These are phyloP conservation scores for Patiria pectinifera DNA, from an alignment of 53 echinoderm and acorn worm species.

Conservation along the genomic window DNA sequence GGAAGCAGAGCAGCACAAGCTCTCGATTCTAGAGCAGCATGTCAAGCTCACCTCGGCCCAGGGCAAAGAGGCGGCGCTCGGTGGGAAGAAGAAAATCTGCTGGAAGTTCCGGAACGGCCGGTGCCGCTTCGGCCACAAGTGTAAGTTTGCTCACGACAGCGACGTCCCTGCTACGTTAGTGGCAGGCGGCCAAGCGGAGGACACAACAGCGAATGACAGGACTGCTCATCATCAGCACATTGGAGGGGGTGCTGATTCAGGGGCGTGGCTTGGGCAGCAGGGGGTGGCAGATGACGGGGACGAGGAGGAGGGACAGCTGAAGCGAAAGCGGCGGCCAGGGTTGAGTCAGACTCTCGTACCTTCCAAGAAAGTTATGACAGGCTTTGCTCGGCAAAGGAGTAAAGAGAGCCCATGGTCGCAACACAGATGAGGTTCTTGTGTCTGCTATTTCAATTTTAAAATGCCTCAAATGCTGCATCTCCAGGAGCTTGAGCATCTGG, in stretches of 20 bases:
- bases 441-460: too few relatives aligned
- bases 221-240: not conserved
- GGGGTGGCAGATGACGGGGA: not conserved
- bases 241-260: not conserved
- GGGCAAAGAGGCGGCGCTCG: slow-evolving; percentile 44
- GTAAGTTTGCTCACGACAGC: slow-evolving; percentile 76
- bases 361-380: slow-evolving; percentile 81
- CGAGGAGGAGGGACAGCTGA: slow-evolving; percentile 30
- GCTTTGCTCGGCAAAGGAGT: slow-evolving; percentile 62
- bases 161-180: slow-evolving; percentile 12
- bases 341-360: slow-evolving; percentile 67
- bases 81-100: slow-evolving; percentile 70
- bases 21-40: slow-evolving; percentile 86
- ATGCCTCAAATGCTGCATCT: too few relatives aligned
- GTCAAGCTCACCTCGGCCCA: slow-evolving; percentile 79
- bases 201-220: not conserved
- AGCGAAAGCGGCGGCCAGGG: slow-evolving; percentile 76
- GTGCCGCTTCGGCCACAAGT: slow-evolving; percentile 83
- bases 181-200: slow-evolving; percentile 12
- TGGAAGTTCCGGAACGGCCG: slow-evolving; percentile 80
- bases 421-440: slow-evolving; percentile 35
- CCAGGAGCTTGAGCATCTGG: too few relatives aligned
- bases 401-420: slow-evolving; percentile 78
- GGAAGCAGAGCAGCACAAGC: slow-evolving; percentile 70
- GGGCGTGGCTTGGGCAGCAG: not conserved